These are phyloP conservation scores for Thaleichthys pacificus DNA, from an alignment of 2,797 vertebrate species.

Conservation along the genomic window DNA sequence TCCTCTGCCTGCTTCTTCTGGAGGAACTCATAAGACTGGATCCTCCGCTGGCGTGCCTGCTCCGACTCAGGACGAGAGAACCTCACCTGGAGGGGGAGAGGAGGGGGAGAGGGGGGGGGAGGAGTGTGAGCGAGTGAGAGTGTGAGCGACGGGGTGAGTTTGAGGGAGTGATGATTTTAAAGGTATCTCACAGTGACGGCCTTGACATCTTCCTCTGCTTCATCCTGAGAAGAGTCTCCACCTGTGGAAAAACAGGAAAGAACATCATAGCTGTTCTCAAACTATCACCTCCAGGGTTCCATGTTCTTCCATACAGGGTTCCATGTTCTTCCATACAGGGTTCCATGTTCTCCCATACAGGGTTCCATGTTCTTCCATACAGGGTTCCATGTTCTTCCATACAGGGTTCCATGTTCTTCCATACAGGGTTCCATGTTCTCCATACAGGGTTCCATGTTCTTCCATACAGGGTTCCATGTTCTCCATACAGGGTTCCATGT, in stretches of 20 bases:
- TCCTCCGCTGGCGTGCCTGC: slow-evolving; percentile 91
- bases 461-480: no score
- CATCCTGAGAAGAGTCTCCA: slow-evolving; percentile 98
- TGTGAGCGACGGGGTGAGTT: no score
- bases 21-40: slow-evolving; percentile 95
- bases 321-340: no score
- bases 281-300: not conserved
- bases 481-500: not conserved
- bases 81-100: slow-evolving; percentile 76
- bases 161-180: not conserved
- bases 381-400: no score
- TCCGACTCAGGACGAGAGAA: slow-evolving; percentile 94
- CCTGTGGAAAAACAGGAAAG: slow-evolving; percentile 65
- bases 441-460: no score
- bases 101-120: no score
- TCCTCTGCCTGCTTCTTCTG: slow-evolving; percentile 98
- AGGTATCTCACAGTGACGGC: slow-evolving; percentile 87
- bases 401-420: no score
- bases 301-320: not conserved
- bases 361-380: no score
- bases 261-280: not conserved
- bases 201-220: slow-evolving; percentile 93
- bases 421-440: no score
- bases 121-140: not conserved
- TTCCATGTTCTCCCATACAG: no score